Evolutionary conservation across 2,797 vertebrate genomes (phyloP).

Genomic region (Falco novaeseelandiae): DNA sequence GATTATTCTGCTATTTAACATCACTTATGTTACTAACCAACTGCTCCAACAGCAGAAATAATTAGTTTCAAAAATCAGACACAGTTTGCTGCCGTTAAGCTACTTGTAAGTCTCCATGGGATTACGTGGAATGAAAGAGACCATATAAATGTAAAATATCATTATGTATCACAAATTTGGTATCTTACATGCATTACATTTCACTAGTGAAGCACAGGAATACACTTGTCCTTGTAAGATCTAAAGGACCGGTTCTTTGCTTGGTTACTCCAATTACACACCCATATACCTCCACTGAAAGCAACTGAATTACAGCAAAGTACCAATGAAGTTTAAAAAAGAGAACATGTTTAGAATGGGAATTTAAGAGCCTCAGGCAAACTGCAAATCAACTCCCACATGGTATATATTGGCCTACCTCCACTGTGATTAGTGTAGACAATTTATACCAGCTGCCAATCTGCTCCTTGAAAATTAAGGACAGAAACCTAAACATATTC

Average conservation of each 20-base stretch:
- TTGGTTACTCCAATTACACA: neutral
- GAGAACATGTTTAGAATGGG: neutral
- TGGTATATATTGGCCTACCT: neutral
- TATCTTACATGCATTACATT: neutral
- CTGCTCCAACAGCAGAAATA: neutral
- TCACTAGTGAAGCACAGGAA: neutral
- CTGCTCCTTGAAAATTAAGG: constrained; percentile 46
- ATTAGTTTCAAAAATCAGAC: neutral
- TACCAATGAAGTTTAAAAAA: neutral
- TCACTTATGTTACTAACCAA: neutral
- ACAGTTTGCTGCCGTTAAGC: neutral
- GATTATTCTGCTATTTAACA: neutral
- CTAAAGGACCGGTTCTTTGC: neutral
- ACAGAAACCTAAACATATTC: constrained; percentile 54
- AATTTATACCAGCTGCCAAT: constrained; percentile 36
- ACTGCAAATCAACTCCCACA: neutral
- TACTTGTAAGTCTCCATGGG: neutral
- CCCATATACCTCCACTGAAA: neutral
- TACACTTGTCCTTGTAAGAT: neutral
- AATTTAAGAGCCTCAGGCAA: neutral
- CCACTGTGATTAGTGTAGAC: neutral
- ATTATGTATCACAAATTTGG: neutral
- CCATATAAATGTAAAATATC: neutral
- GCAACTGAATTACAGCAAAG: neutral
- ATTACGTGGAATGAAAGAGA: neutral